Evolutionary conservation across 2,113 vertebrate species (phyloP).

Genomic region (Notiomystis cincta): DNA sequence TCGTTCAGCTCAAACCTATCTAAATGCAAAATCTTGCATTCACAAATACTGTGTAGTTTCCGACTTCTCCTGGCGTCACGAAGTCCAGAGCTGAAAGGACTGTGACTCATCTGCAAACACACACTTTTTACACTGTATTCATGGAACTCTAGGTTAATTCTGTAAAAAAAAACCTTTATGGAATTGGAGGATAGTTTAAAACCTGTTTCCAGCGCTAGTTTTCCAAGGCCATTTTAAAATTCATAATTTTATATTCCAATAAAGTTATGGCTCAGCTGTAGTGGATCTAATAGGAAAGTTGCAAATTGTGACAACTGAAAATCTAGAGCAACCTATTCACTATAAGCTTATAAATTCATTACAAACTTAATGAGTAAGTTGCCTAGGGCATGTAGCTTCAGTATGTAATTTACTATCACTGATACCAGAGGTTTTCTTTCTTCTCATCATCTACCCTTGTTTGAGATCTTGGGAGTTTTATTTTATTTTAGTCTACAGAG

Average conservation of each 20-base stretch:
- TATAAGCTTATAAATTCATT: neutral
- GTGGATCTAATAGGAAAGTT: neutral
- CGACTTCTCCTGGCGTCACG: neutral
- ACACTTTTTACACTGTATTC: neutral
- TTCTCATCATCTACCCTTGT: neutral
- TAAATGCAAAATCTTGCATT: conserved; percentile 48
- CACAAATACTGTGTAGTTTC: conserved; percentile 11
- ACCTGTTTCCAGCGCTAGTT: neutral
- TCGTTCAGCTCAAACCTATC: conserved; percentile 59
- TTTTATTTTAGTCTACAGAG: neutral
- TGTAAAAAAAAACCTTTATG: neutral
- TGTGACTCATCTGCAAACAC: neutral
- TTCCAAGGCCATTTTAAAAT: neutral
- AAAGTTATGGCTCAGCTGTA: neutral
- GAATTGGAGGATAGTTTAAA: neutral
- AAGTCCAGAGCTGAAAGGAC: conserved; percentile 14
- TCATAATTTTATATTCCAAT: neutral
- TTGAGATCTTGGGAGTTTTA: neutral
- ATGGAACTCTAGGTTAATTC: neutral
- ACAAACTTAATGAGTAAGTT: neutral
- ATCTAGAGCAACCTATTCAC: neutral
- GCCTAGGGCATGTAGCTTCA: neutral
- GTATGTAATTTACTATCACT: neutral
- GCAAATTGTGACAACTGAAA: neutral
- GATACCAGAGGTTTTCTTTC: neutral